These are phyloP conservation scores for Agrypnia vestita DNA, from an alignment of 1,140 invertebrate genomes.

Conservation along the genomic window DNA sequence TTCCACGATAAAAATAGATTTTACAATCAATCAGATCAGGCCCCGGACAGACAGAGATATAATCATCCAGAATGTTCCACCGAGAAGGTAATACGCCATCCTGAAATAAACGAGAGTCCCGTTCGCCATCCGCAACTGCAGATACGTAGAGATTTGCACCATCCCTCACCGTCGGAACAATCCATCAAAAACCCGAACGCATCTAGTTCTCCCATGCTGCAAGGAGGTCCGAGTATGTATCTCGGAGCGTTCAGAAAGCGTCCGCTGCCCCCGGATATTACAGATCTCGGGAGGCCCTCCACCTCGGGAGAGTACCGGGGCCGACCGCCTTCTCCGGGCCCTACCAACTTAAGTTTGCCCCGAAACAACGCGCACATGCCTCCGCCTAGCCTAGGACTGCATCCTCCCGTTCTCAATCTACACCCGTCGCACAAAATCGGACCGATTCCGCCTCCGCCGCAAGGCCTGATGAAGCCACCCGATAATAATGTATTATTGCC, in stretches of 20 bases:
- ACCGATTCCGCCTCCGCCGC: conserved; percentile 69
- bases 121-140: conserved; percentile 74
- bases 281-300: conserved; percentile 67
- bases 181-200: conserved; percentile 62
- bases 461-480: conserved; percentile 67
- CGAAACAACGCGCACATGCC: conserved; percentile 63
- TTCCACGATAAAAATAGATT: conserved; percentile 67
- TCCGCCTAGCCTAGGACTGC: conserved; percentile 63
- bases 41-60: conserved; percentile 63
- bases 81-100: conserved; percentile 70
- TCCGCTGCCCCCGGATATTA: conserved; percentile 69
- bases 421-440: conserved; percentile 70
- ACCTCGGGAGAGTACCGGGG: conserved; percentile 67
- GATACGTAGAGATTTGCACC: conserved; percentile 81
- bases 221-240: conserved; percentile 72
- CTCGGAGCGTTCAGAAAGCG: conserved; percentile 72
- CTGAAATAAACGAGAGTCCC: conserved; percentile 67
- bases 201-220: conserved; percentile 66
- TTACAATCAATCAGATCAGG: conserved; percentile 56
- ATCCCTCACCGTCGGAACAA: conserved; percentile 67
- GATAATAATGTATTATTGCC: conserved; percentile 59
- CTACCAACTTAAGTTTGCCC: conserved; percentile 72
- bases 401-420: conserved; percentile 67
- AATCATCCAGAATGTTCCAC: conserved; percentile 72
- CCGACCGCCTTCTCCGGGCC: conserved; percentile 71